Base-by-base conservation (phyloP, 2,113 vertebrate species). In the Synchiropus splendidus region DNA sequence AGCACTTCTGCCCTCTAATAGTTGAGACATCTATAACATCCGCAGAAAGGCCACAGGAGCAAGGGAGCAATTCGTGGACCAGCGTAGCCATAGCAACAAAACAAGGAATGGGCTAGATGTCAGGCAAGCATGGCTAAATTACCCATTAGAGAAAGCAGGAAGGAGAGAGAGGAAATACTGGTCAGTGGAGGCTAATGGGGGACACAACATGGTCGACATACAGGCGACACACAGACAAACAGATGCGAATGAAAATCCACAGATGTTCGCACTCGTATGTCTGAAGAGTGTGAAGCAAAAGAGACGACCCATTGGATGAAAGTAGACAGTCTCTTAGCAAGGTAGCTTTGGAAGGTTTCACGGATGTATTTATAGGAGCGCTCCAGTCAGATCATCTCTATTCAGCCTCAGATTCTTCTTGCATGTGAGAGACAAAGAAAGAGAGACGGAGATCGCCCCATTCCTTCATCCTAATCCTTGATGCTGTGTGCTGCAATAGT, bases 81-180 rank as follows among this genome's bases (percentile, higher is more conserved):
- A 67, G 58, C 31, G 84, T 86, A 81, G 65, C 78, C 83, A 87
- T 86, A 81, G 84, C 71, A 87, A 87, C 86, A 76, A 85, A 85
- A 86, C 83, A 84, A 80, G 83, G 81, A 86, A 81, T 80, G 74
- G 75, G 74, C 80, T 80, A 80, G 79, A 81, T 86, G 83, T 86
- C 83, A 85, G 77, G 75, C 76, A 54, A 83, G 83, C 80, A 84
- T 83, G 81, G 79, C 79, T 85, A 86, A 87, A 87, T 84, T 82
- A 86, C 77, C 81, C 82, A 85, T 87, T 85, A 85, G 77, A 82
- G 74, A 74, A 74, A 78, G 77, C 79, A 82, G 78, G 58, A 77
- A 67, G 61, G 76, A 67, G 73, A 77, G 74, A 77, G 66, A 71
- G 78, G 74, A 72, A 74, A 78, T 72, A 75, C 72, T 80, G 81